Evolutionary conservation across 2,113 vertebrate genomes (phyloP).

Genomic region (Laticauda laticaudata): DNA sequence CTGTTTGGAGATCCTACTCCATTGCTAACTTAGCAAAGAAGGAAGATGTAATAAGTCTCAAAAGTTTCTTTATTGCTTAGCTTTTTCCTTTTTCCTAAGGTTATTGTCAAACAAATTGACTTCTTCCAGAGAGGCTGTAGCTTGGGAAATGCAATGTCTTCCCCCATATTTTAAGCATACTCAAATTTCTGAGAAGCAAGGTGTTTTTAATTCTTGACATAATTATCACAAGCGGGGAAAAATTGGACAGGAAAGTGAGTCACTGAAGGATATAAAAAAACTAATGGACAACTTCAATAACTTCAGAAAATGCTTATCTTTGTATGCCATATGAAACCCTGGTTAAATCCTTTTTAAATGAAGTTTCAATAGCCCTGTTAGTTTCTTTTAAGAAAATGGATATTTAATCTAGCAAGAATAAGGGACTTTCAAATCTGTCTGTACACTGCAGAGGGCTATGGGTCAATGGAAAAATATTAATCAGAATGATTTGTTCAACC

Average conservation of each 20-base stretch:
- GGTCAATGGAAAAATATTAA: neutral
- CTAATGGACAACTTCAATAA: slow-evolving; percentile 9
- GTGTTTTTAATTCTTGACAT: slow-evolving; percentile 25
- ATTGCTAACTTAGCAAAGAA: slow-evolving; percentile 10
- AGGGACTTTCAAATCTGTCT: neutral
- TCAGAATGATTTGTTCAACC: neutral
- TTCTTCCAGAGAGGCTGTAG: slow-evolving; percentile 31
- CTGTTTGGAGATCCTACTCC: slow-evolving; percentile 20
- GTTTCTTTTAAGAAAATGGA: neutral
- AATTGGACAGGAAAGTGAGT: neutral
- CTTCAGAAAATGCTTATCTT: neutral
- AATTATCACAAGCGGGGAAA: neutral
- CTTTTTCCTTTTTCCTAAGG: slow-evolving; percentile 7
- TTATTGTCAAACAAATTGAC: slow-evolving; percentile 10
- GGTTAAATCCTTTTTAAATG: fast-evolving
- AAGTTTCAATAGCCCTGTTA: neutral
- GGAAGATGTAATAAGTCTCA: slow-evolving; percentile 25
- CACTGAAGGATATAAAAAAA: neutral
- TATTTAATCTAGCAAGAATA: neutral
- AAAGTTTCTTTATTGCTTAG: neutral
- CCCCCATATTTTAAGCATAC: neutral
- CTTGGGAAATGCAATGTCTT: slow-evolving; percentile 35
- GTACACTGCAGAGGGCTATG: neutral
- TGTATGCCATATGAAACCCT: neutral
- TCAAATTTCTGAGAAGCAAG: slow-evolving; percentile 22